phyloP scores from a whole-genome alignment of 2,113 vertebrate genomes.

The Sebastes schlegelii region DNA sequence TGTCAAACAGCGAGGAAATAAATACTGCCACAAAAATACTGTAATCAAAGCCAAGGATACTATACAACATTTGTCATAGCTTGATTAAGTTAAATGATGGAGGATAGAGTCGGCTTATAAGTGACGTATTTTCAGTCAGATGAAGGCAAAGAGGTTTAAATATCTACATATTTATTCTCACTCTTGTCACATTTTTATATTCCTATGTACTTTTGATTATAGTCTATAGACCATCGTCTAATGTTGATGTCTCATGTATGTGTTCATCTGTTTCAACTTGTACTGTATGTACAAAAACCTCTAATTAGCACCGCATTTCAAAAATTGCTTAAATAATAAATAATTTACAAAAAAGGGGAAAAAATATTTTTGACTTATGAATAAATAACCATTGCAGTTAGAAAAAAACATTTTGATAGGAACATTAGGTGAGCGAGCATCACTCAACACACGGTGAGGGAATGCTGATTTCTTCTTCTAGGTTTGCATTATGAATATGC shows the following conservation, averaged over 20 bases:
- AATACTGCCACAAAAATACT: not conserved
- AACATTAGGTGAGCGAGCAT: slow-evolving; percentile 9
- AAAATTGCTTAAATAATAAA: not conserved
- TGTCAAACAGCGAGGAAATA: not conserved
- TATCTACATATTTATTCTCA: not conserved
- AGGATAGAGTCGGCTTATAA: not conserved
- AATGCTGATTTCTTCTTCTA: not conserved
- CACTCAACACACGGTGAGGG: not conserved
- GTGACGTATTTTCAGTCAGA: not conserved
- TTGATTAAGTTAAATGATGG: not conserved
- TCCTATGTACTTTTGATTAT: too few relatives aligned
- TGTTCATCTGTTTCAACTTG: not conserved
- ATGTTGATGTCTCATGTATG: not conserved
- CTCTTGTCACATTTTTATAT: not conserved
- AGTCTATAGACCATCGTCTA: not conserved
- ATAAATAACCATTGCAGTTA: not conserved
- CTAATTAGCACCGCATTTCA: not conserved
- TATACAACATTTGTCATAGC: not conserved
- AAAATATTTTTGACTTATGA: not conserved
- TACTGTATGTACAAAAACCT: slow-evolving; percentile 1
- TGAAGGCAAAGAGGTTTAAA: not conserved
- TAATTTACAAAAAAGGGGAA: not conserved
- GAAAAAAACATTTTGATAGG: not conserved
- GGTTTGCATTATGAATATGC: not conserved
- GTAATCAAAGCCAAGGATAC: not conserved